Evolutionary conservation across 64 coral and sea anemone genomes (phyloP), one percentile per base, ranked within the genome.

Genomic region (Montipora sp.): DNA sequence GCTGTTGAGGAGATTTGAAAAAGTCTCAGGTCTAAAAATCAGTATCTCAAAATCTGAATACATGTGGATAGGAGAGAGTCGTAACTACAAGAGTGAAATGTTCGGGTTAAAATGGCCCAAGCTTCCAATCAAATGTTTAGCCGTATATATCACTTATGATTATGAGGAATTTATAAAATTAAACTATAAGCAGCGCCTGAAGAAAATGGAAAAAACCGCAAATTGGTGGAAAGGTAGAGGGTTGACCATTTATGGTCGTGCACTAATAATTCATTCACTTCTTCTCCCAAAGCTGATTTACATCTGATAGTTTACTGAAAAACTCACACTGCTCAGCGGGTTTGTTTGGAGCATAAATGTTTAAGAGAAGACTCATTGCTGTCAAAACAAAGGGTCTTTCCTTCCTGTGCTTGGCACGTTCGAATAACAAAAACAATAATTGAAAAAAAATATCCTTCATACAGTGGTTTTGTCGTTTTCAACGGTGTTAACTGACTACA

Each of bases 271-370:
- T 68, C 0, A 68, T 68, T 16, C 65, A 68, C 65, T 68, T n/a
- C 65, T 68, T n/a, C 65, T 68, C 65, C 19, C 13, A 68, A 68
- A 68, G 65, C 65, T 68, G 65, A 68, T 68, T 68, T 68, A 68
- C 19, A 15, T 68, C 5, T 55, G 27, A 27, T 27, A 27, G 27
- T 27, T 27, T 27, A 27, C 27, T 27, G 27, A 27, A 27, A 27
- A 27, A 27, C 27, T 27, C 1, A 27, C 27, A 27, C 27, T 27
- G 27, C 27, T 27, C 27, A 27, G 27, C 65, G 0, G 18, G 65
- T 68, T 16, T 68, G 65, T 68, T 68, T 27, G 27, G 27, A 27
- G 27, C 27, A 27, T 27, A 27, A 27, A 27, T 27, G 27, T 27
- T 27, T 27, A 27, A 27, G 27, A 27, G 27, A 27, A 27, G 27